Evolutionary conservation across 1,140 invertebrate species (phyloP).

Genomic region (Drosophila gunungcola): DNA sequence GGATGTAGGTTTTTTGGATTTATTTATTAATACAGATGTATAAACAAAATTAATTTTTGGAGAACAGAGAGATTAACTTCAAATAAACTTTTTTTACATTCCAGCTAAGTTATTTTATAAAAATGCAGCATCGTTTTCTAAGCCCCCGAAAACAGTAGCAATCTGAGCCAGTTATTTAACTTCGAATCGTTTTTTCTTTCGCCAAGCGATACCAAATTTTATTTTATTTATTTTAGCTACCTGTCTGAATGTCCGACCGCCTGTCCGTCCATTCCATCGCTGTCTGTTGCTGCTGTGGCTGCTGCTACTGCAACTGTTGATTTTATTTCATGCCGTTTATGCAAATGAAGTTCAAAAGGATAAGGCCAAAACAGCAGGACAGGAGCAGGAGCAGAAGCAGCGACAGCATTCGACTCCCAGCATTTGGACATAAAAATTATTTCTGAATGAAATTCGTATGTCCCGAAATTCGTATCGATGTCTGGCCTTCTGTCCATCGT

Average conservation of each 20-base stretch:
- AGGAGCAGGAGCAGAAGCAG: conserved; percentile 37
- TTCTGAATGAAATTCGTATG: conserved; percentile 80
- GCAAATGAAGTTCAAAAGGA: conserved; percentile 82
- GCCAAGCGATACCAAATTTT: conserved; percentile 64
- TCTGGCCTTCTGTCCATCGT: conserved; percentile 12
- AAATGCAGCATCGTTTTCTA: neutral
- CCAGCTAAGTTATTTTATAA: neutral
- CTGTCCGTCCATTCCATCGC: conserved; percentile 28
- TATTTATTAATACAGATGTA: too few relatives aligned
- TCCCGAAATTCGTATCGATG: conserved; percentile 75
- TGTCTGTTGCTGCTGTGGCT: conserved; percentile 54
- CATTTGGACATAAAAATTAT: conserved; percentile 82
- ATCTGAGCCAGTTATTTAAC: conserved; percentile 69
- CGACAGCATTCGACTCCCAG: conserved; percentile 36
- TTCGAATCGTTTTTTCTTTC: conserved; percentile 62
- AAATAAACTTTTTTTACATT: neutral
- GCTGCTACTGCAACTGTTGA: conserved; percentile 74
- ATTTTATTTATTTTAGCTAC: conserved; percentile 69
- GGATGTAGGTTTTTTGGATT: too few relatives aligned
- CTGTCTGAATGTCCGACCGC: conserved; percentile 50
- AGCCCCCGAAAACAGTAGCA: conserved; percentile 42
- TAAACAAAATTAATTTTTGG: too few relatives aligned
- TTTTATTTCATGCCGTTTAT: conserved; percentile 83
- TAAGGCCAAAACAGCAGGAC: conserved; percentile 70
- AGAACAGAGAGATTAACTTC: neutral